Percentiles rank a stretch among this genome's conserved stretches.
Evolutionary conservation across 1,140 invertebrate genomes (phyloP).

Genomic region (Drosophila paulistorum): DNA sequence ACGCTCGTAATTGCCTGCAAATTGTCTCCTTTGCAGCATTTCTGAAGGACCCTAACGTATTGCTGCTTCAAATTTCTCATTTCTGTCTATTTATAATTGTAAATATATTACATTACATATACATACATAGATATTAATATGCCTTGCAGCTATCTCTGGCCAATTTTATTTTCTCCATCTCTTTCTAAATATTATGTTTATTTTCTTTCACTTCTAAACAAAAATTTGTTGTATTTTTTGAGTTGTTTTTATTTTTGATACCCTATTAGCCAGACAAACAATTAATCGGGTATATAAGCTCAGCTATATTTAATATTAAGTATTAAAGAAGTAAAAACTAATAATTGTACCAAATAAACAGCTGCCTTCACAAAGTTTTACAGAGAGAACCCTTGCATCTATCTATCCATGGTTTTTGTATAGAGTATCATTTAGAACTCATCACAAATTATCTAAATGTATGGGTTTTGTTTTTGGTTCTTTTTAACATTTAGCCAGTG

Average conservation of each 20-base stretch:
- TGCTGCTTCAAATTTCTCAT: too few relatives aligned
- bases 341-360: too few relatives aligned
- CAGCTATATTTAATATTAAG: too few relatives aligned
- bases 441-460: background rate
- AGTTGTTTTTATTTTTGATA: background rate
- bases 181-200: constrained; percentile 51
- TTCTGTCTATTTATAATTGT: background rate
- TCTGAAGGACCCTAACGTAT: too few relatives aligned
- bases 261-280: background rate
- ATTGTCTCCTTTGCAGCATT: too few relatives aligned
- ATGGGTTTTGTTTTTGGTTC: background rate
- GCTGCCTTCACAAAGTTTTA: too few relatives aligned
- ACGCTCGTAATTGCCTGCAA: too few relatives aligned
- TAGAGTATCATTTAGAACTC: too few relatives aligned
- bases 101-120: background rate
- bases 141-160: background rate
- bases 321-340: too few relatives aligned
- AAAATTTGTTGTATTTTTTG: constrained; percentile 18
- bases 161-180: background rate
- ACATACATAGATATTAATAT: background rate
- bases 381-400: too few relatives aligned
- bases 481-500: constrained; percentile 7
- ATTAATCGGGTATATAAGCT: too few relatives aligned
- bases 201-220: constrained; percentile 48
- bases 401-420: too few relatives aligned